phyloP scores from a whole-genome alignment of 2,113 vertebrate species.

The Regulus satrapa region DNA sequence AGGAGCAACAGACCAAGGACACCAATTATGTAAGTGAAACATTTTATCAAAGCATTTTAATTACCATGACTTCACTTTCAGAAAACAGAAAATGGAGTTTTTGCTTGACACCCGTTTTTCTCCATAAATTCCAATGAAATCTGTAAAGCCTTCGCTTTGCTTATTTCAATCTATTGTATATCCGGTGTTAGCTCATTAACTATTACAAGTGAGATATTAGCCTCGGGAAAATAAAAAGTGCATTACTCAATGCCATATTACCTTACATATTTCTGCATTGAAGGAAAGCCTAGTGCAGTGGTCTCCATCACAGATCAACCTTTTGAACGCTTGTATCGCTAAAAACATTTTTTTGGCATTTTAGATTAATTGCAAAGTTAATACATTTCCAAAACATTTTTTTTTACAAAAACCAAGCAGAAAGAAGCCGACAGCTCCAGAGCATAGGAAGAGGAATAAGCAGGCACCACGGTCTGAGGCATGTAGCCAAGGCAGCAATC shows the following conservation, averaged over 20 bases:
- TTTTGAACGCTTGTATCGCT: neutral
- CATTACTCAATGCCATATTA: neutral
- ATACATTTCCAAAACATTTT: neutral
- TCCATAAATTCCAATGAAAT: neutral
- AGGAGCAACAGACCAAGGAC: neutral
- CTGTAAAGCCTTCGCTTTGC: neutral
- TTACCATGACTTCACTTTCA: neutral
- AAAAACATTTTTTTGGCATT: neutral
- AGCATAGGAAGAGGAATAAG: neutral
- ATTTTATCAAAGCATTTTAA: neutral
- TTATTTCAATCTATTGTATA: neutral
- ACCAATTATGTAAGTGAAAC: neutral
- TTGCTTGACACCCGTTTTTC: neutral
- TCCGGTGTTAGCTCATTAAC: neutral
- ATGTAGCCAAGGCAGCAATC: slow-evolving; percentile 2
- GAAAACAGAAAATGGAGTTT: neutral
- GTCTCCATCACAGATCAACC: neutral
- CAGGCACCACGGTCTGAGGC: neutral
- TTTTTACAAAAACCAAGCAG: neutral
- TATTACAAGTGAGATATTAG: neutral
- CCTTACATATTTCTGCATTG: neutral
- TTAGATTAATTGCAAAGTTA: neutral
- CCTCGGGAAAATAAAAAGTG: neutral
- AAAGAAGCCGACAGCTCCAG: neutral
- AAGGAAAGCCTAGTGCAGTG: neutral